Conservation (phyloP, 2,888 invertebrate genomes). For the Azorinus chamasolen region DNA sequence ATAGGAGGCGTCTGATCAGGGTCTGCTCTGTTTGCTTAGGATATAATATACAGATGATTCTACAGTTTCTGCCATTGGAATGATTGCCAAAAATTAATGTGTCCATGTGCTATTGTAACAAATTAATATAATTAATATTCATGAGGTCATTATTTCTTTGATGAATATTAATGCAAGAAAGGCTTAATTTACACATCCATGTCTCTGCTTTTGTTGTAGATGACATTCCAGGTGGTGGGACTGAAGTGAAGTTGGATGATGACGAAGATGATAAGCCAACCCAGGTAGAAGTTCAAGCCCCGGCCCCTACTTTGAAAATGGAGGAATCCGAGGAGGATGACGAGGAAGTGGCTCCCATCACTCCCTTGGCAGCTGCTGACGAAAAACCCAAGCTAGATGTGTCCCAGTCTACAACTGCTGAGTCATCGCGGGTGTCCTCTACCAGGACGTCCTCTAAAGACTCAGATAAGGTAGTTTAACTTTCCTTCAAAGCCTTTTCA, state of each 20-base stretch:
- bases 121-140: no score
- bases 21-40: no score
- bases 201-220: no score
- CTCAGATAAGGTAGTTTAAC: constrained; percentile 53
- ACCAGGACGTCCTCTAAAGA: constrained; percentile 47
- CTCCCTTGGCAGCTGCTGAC: constrained; percentile 60
- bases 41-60: no score
- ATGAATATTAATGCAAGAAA: no score
- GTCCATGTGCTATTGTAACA: no score
- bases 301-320: constrained; percentile 31
- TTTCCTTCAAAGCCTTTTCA: no score
- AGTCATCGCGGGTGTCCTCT: constrained; percentile 38
- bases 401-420: constrained; percentile 68
- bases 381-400: constrained; percentile 72
- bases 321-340: constrained; percentile 27
- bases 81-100: no score
- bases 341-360: constrained; percentile 33
- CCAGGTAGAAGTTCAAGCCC: constrained; percentile 57
- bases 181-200: no score
- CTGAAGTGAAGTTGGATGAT: constrained; percentile 78
- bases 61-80: no score
- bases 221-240: constrained; percentile 67
- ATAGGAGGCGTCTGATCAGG: no score
- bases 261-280: constrained; percentile 70
- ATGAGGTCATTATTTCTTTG: no score